Conservation (phyloP, 2,888 invertebrate species). For the Agrochola litura region DNA sequence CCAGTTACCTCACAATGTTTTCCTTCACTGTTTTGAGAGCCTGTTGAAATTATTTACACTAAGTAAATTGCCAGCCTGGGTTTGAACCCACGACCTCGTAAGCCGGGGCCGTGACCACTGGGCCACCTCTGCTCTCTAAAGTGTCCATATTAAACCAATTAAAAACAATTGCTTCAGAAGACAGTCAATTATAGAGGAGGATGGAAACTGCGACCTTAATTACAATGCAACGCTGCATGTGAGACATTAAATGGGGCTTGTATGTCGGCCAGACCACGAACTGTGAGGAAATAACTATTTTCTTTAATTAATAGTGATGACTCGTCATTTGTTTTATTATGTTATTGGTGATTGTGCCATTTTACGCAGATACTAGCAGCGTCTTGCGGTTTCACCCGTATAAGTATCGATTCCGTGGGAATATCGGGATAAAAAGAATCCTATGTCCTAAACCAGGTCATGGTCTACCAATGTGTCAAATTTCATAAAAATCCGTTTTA, state of each 20-base stretch:
- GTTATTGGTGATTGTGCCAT: no score
- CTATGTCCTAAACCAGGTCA: no score
- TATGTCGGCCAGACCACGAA: constrained; percentile 15
- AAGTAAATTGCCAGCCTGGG: no score
- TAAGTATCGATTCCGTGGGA: no score
- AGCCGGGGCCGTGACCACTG: neutral
- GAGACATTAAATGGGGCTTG: constrained; percentile 23
- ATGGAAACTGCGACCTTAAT: constrained; percentile 40
- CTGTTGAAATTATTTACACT: no score
- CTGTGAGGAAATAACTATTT: neutral
- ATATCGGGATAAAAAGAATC: no score
- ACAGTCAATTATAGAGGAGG: constrained; percentile 38
- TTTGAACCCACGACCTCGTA: neutral
- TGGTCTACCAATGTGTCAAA: no score
- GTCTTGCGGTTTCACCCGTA: no score
- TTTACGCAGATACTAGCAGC: neutral
- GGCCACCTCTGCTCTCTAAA: neutral
- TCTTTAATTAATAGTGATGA: constrained; percentile 15
- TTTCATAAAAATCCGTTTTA: no score
- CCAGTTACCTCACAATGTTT: no score
- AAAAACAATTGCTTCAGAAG: constrained; percentile 14
- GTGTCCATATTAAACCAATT: constrained; percentile 5
- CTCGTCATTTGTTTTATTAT: neutral
- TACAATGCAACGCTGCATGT: constrained; percentile 4
- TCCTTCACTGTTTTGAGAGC: no score